phyloP scores from a whole-genome alignment of 2,113 vertebrate species.

The Athene noctua region DNA sequence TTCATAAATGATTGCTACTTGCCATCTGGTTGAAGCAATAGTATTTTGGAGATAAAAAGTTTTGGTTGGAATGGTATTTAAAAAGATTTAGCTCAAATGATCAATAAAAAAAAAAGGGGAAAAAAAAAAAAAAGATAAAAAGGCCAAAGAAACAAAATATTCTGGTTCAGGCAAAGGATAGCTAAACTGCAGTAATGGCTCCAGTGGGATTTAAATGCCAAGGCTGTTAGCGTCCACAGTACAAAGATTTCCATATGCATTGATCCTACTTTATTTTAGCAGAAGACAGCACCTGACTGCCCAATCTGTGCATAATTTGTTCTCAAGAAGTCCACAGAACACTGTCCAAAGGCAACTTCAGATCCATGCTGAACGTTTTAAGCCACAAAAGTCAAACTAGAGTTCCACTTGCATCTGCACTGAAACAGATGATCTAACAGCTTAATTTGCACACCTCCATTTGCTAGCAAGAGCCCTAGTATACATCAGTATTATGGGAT shows the following conservation, averaged over 20 bases:
- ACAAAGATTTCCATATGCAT: neutral
- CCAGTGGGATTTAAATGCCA: neutral
- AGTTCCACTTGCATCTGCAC: neutral
- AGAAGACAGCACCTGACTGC: neutral
- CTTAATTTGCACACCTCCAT: neutral
- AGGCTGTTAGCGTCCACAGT: neutral
- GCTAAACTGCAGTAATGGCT: neutral
- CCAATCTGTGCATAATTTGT: neutral
- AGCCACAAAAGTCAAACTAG: neutral
- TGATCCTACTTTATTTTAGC: neutral
- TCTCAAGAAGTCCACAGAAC: neutral
- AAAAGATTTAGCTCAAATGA: slow-evolving; percentile 17
- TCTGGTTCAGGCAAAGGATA: neutral
- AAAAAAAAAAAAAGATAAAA: neutral
- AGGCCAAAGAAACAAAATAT: slow-evolving; percentile 16
- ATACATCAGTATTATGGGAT: too few species aligned
- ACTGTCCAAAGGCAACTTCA: neutral
- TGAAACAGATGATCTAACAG: neutral
- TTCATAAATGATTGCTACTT: neutral
- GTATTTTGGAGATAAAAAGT: slow-evolving; percentile 31
- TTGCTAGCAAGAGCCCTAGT: neutral
- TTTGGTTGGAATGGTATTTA: neutral
- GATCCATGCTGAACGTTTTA: neutral
- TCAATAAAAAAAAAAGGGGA: neutral
- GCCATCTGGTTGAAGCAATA: neutral